These are phyloP conservation scores for Amblyjoppa proteus DNA, from an alignment of 2,888 invertebrate genomes.

Conservation along the genomic window DNA sequence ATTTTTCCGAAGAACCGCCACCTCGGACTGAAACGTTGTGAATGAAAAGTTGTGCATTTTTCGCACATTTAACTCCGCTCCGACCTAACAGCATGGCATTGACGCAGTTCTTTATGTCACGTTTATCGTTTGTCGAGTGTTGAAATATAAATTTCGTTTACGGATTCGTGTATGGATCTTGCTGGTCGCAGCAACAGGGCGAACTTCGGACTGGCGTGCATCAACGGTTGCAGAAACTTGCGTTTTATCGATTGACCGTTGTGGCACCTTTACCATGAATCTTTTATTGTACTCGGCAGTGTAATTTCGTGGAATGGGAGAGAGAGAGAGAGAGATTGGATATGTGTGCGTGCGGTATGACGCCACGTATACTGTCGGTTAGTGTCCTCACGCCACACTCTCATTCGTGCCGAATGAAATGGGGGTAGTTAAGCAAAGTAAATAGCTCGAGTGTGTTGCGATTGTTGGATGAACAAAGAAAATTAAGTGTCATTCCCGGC, in stretches of 20 bases:
- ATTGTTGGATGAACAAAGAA: constrained; percentile 9
- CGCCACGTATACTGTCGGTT: background rate
- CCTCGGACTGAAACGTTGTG: no score
- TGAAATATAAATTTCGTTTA: background rate
- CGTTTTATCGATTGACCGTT: constrained; percentile 55
- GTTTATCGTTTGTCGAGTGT: background rate
- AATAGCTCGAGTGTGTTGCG: constrained; percentile 37
- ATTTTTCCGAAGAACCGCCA: no score
- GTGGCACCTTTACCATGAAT: constrained; percentile 50
- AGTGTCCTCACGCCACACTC: background rate
- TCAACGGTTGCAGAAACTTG: constrained; percentile 30
- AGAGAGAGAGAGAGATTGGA: background rate
- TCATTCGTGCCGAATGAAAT: constrained; percentile 32
- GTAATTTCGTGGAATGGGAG: constrained; percentile 29
- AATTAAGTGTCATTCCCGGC: background rate
- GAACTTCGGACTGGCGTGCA: constrained; percentile 14
- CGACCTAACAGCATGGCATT: no score
- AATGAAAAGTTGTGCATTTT: no score
- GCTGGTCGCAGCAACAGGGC: constrained; percentile 9
- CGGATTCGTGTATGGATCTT: background rate
- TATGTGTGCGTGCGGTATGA: background rate
- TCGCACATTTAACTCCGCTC: no score
- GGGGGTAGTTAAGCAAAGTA: constrained; percentile 41
- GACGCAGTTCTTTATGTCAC: no score
- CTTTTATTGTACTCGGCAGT: constrained; percentile 50